phyloP scores from a whole-genome alignment of 2,113 vertebrate genomes.

The Triplophysa rosa region DNA sequence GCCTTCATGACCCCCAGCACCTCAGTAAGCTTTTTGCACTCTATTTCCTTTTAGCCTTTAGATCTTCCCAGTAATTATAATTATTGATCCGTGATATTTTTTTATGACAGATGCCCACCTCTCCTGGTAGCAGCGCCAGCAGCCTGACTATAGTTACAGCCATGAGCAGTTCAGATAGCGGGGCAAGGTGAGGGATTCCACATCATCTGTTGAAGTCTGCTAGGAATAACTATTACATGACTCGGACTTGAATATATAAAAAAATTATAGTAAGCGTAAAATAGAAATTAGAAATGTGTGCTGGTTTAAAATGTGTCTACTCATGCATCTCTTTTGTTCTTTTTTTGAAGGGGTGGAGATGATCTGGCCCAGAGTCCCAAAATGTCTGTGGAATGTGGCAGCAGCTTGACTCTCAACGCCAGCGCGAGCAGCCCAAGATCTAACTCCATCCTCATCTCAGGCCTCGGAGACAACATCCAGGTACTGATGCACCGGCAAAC shows the following conservation, averaged over 20 bases:
- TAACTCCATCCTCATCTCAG: conserved; percentile 83
- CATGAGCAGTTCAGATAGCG: conserved; percentile 83
- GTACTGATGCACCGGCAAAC: conserved; percentile 63
- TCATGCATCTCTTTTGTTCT: neutral
- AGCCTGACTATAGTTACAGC: conserved; percentile 90
- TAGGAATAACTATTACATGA: neutral
- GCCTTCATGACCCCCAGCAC: conserved; percentile 95
- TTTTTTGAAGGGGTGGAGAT: conserved; percentile 75
- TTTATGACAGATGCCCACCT: conserved; percentile 80
- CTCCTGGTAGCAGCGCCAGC: conserved; percentile 86
- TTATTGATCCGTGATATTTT: neutral
- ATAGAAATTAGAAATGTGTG: neutral
- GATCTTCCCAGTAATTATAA: neutral
- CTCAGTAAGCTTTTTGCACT: conserved; percentile 73
- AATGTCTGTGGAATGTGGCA: conserved; percentile 78
- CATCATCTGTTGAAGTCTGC: neutral
- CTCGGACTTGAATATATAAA: neutral
- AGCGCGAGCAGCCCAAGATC: conserved; percentile 80
- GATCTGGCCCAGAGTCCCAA: conserved; percentile 88
- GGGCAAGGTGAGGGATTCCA: conserved; percentile 76
- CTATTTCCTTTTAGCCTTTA: neutral
- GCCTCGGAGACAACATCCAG: conserved; percentile 81
- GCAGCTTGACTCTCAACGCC: conserved; percentile 71
- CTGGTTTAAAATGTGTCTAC: neutral
- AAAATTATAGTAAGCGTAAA: neutral